Base-by-base conservation (phyloP, 2,113 vertebrate species). In the Romanogobio albipinnatus region DNA sequence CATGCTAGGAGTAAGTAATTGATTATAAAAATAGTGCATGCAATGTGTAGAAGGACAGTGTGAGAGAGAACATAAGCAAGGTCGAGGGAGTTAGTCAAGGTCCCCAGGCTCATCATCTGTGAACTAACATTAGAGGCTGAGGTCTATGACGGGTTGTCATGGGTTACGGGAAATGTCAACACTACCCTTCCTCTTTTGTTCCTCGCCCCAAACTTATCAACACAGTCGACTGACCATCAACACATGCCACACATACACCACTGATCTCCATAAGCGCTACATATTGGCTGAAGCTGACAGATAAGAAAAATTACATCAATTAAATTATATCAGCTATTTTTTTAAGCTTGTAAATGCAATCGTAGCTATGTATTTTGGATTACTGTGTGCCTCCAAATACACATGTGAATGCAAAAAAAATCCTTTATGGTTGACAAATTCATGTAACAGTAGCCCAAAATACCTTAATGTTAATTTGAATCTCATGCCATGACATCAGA, bases 401-500 rank as follows among this genome's bases (percentile, higher is more conserved):
- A 47, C 53, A 26, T n/a, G 15, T 19, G n/a, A n/a, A 24, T 26
- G 14, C 26, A 81, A 24, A 85, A 36, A 39, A 17, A 36, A n/a
- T 39, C 15, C 9, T 56, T 33, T 33, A 43, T 0, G 49, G 9
- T 39, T 45, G n/a, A 66, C 11, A 33, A 29, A 70, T 49, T 59
- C 5, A 22, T 43, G 4, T 61, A 82, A 26, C 9, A 74, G 29
- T 33, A 13, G 26, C 26, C 43, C 71, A 81, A 68, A 85, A 88
- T 86, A 78, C 79, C 82, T 85, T 85, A 53, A 87, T 86, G 56
- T 84, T 89, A 78, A 84, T 84, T 22, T 43, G 45, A 76, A 81
- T 51, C 49, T 81, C 64, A 70, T 76, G 83, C 45, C 82, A 75
- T 86, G 81, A 83, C 88, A 81, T 86, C 85, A 86, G 82, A 76